phyloP scores from a whole-genome alignment of 2,888 invertebrate species.

The Meliscaeva auricollis region DNA sequence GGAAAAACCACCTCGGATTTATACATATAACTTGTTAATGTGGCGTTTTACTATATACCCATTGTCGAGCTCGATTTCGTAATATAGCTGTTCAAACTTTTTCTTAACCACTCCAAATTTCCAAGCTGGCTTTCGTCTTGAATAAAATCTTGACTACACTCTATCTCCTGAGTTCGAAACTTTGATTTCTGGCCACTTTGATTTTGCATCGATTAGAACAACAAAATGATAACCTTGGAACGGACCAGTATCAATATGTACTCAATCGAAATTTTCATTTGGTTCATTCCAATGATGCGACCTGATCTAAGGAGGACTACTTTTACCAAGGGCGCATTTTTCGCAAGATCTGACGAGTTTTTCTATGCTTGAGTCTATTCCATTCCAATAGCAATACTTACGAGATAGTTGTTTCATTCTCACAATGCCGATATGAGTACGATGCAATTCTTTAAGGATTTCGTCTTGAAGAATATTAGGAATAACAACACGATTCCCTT shows the following conservation, averaged over 20 bases:
- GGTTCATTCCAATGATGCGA: slow-evolving; percentile 49
- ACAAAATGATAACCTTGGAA: slow-evolving; percentile 29
- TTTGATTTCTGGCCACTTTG: slow-evolving; percentile 15
- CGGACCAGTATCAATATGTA: slow-evolving; percentile 41
- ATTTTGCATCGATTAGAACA: slow-evolving; percentile 16
- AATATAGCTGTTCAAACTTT: slow-evolving; percentile 52
- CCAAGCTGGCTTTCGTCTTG: slow-evolving; percentile 46
- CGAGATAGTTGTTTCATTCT: slow-evolving; percentile 79
- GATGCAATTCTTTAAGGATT: slow-evolving; percentile 64
- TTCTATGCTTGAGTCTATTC: slow-evolving; percentile 78
- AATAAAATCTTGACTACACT: slow-evolving; percentile 22
- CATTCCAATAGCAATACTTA: slow-evolving; percentile 78
- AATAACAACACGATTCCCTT: not conserved
- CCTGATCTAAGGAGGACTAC: slow-evolving; percentile 2
- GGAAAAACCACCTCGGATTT: slow-evolving; percentile 12
- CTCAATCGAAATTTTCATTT: slow-evolving; percentile 34
- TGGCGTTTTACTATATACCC: slow-evolving; percentile 58
- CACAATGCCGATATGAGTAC: slow-evolving; percentile 78
- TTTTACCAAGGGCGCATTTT: slow-evolving; percentile 30
- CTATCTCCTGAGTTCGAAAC: slow-evolving; percentile 37
- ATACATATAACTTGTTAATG: slow-evolving; percentile 50
- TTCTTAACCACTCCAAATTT: slow-evolving; percentile 55
- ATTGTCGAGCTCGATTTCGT: slow-evolving; percentile 57
- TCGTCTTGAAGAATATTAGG: slow-evolving; percentile 23
- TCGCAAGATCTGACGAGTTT: slow-evolving; percentile 42